Evolutionary conservation across 2,113 vertebrate species (phyloP), one percentile per base, ranked within the genome.

Genomic region (Perccottus glenii): DNA sequence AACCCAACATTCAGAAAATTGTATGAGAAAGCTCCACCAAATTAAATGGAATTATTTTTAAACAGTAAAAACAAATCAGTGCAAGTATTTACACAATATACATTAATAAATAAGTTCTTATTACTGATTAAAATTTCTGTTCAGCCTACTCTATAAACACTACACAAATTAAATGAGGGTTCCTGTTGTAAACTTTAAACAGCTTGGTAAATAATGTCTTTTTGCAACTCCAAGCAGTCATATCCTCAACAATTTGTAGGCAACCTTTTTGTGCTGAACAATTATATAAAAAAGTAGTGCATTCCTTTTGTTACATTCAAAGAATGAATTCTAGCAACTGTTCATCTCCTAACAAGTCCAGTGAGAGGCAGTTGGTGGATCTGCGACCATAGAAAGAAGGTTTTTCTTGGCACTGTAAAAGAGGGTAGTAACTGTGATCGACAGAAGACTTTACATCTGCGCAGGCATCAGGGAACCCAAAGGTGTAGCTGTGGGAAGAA

Each of bases 301-400:
- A 38, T 15, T n/a, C 38, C 38, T 52, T 45, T 46, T 51, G 11
- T 33, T 1, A 7, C 56, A 19, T 50, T 90, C 87, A 96, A 47
- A 96, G 90, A 67, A 94, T 92, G 71, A 92, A 94, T 77, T 95
- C 95, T 0, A 90, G 84, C 38, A 90, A 81, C 59, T 90, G 91
- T 46, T 93, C 92, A 50, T 94, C 93, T 35, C 88, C 88, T n/a
- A 94, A 84, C 62, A 91, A 88, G 87, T 94, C 90, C 76, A 95
- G 79, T 35, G 93, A 93, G 70, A 94, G 89, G 83, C 93, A 93
- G 88, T 94, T 94, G 70, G 82, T 85, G 47, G 95, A 91, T 80
- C 92, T 84, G 45, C 92, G 93, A 55, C 92, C 91, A 1, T 89
- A 91, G 76, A 94, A 93, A 35, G 89, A 91, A 48, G 93, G 87